A percentile compares a stretch with the other conserved stretches of the same genome.
Evolutionary conservation across 1,140 invertebrate genomes (phyloP).

Genomic region (Drosophila bocqueti): DNA sequence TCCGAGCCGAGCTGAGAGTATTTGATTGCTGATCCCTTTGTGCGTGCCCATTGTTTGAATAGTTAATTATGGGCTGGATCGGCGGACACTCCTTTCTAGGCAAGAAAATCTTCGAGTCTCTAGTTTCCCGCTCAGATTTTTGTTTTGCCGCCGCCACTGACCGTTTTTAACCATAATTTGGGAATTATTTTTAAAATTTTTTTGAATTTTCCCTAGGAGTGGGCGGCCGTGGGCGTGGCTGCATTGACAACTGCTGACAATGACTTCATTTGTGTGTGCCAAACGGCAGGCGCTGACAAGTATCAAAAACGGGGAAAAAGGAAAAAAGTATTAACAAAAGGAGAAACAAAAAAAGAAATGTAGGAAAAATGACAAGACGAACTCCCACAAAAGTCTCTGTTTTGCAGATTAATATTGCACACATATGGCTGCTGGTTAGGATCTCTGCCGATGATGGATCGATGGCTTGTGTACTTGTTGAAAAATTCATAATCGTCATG

Average conservation of each 20-base stretch:
- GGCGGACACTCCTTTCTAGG: constrained; percentile 70
- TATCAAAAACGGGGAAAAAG: not conserved
- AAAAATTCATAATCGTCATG: constrained; percentile 46
- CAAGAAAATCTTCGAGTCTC: constrained; percentile 12
- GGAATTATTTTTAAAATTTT: constrained; percentile 74
- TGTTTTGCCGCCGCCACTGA: constrained; percentile 51
- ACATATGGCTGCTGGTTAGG: constrained; percentile 62
- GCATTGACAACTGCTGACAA: constrained; percentile 81
- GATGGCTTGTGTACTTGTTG: constrained; percentile 59
- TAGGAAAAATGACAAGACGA: constrained; percentile 33
- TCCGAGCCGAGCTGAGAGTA: constrained; percentile 28
- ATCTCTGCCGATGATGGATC: constrained; percentile 58
- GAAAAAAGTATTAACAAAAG: constrained; percentile 16
- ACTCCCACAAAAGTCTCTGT: constrained; percentile 30
- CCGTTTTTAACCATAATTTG: constrained; percentile 78
- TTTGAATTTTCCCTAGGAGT: constrained; percentile 53
- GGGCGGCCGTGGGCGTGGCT: constrained; percentile 52
- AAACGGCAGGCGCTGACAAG: constrained; percentile 49
- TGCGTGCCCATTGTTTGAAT: constrained; percentile 78
- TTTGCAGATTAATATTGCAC: constrained; percentile 77
- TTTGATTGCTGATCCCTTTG: constrained; percentile 79
- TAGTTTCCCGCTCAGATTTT: constrained; percentile 33
- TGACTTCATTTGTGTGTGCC: constrained; percentile 72
- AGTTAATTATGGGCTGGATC: constrained; percentile 83
- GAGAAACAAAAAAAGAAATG: constrained; percentile 13